Base-by-base conservation (phyloP, 2,113 vertebrate species). In the Loxodonta africana region DNA sequence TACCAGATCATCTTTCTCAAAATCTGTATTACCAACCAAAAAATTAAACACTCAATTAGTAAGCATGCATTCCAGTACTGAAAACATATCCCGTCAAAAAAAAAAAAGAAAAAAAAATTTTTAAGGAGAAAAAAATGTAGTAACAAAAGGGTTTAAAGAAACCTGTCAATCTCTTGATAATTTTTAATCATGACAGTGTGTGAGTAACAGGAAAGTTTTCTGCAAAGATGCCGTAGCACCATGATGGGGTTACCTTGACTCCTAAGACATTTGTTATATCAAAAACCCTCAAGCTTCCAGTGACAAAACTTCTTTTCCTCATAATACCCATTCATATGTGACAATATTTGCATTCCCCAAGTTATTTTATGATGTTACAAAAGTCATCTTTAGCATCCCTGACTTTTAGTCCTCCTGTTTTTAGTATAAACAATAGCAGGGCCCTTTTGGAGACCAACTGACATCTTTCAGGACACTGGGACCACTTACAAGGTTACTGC, bases 401-500 rank as follows among this genome's bases (percentile, higher is more conserved):
- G 37, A 73, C 23, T 86, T 92, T 73, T 33, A 21, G 57, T 26
- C 77, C 57, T 82, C 10, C 18, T 90, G 17, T 48, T 3, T 53
- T 53, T 53, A 11, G 51, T 53, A 9, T 62, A 48, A 89, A 69
- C 30, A 48, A 41, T 8, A 8, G 30, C 37, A 18, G 11, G 63
- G 41, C 91, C 83, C 60, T 95, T 96, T 65, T 73, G 78, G 67
- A 95, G 1, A 26, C 62, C 33, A 80, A 51, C 41, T 74, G 65
- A 76, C 96, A 91, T 93, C 28, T 93, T 90, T 81, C 48, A 85
- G 69, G n/a, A 51, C 76, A 95, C 60, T 73, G 63, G 83, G 69
- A 96, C 57, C 53, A 93, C 14, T 82, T 78, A 74, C 21, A 82
- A 92, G 46, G 83, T 71, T 85, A 96, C 28, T 85, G 60, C 63